These are phyloP conservation scores for Synchiropus splendidus DNA, from an alignment of 2,113 vertebrate species.

Conservation along the genomic window DNA sequence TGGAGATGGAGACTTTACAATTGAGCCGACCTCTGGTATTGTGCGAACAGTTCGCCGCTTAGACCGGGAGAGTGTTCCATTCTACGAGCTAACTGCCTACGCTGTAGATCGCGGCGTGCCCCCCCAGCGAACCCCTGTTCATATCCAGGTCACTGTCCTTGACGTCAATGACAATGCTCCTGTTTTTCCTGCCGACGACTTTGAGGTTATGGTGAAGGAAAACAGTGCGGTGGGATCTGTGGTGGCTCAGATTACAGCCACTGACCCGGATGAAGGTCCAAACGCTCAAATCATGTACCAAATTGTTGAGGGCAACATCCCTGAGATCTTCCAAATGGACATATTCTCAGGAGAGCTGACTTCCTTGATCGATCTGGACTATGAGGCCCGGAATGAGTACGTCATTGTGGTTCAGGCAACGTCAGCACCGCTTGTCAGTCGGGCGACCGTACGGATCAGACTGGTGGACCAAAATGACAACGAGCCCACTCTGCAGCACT, in stretches of 20 bases:
- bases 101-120: conserved; percentile 92
- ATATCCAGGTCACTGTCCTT: conserved; percentile 87
- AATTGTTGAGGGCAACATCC: conserved; percentile 97
- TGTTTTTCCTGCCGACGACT: conserved; percentile 90
- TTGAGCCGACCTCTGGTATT: conserved; percentile 96
- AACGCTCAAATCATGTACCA: conserved; percentile 99
- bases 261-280: conserved; percentile 88
- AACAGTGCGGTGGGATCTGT: conserved; percentile 94
- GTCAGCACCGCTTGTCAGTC: conserved; percentile 90
- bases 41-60: conserved; percentile 85
- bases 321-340: conserved; percentile 98
- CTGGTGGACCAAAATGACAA: conserved; percentile 97
- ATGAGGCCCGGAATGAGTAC: conserved; percentile 83
- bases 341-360: conserved; percentile 98
- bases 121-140: conserved; percentile 83
- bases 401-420: conserved; percentile 97
- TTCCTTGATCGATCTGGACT: conserved; percentile 93
- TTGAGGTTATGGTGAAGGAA: conserved; percentile 91
- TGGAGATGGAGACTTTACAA: conserved; percentile 95
- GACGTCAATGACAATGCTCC: conserved; percentile 97
- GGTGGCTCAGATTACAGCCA: conserved; percentile 89
- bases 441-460: conserved; percentile 84
- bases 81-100: conserved; percentile 90
- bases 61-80: conserved; percentile 83
- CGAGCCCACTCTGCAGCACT: conserved; percentile 84